These are phyloP conservation scores for Selene dorsalis DNA, from an alignment of 2,797 vertebrate species.

Conservation along the genomic window DNA sequence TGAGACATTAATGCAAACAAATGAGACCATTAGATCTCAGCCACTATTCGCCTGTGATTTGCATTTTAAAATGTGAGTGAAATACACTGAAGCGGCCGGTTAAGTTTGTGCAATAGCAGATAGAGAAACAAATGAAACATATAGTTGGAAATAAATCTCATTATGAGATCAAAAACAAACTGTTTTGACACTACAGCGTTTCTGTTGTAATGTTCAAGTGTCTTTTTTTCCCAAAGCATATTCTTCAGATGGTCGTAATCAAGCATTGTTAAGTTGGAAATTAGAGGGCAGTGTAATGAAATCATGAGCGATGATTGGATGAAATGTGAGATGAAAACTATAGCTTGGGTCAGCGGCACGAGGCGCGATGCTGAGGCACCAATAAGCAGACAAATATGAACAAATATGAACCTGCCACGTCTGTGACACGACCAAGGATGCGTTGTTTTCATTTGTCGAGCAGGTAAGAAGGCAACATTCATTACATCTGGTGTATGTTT, in stretches of 20 bases:
- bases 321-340: neutral
- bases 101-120: constrained; percentile 5
- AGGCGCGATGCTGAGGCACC: neutral
- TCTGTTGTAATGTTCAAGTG: neutral
- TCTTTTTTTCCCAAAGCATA: neutral
- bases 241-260: neutral
- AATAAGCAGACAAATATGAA: constrained; percentile 8
- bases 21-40: constrained; percentile 50
- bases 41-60: constrained; percentile 14
- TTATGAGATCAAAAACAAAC: neutral
- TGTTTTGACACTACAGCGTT: neutral
- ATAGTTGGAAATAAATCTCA: neutral
- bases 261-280: neutral
- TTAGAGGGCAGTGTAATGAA: neutral
- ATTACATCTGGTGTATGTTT: constrained; percentile 13
- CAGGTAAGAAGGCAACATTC: neutral
- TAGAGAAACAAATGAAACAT: neutral
- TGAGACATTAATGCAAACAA: constrained; percentile 57
- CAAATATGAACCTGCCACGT: neutral
- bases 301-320: constrained; percentile 5
- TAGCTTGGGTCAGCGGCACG: neutral
- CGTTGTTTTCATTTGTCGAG: constrained; percentile 11
- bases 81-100: neutral
- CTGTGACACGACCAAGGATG: neutral
- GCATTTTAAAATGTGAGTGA: constrained; percentile 48